phyloP scores from a whole-genome alignment of 2,113 vertebrate species.

The Hippocampus barbouri region DNA sequence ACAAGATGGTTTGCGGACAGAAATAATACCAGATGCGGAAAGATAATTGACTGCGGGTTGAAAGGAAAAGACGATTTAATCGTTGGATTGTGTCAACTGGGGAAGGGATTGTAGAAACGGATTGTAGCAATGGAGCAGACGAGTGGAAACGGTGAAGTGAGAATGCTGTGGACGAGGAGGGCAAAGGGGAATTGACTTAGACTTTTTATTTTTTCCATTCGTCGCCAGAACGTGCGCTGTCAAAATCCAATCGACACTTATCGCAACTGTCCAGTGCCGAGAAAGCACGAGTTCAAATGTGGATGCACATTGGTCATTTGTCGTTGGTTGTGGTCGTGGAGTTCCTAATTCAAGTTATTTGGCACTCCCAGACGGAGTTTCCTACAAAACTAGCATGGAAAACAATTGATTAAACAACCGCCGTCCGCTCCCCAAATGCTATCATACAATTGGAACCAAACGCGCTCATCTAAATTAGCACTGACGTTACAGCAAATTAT shows the following conservation, averaged over 20 bases:
- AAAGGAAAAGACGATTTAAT: conserved; percentile 35
- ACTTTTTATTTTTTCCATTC: conserved; percentile 41
- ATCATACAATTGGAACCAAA: too few relatives aligned
- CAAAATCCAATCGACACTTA: conserved; percentile 47
- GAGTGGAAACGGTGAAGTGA: conserved; percentile 11
- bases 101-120: conserved; percentile 22
- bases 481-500: too few relatives aligned
- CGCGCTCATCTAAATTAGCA: too few relatives aligned
- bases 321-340: too few relatives aligned
- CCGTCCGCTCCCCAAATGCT: too few relatives aligned
- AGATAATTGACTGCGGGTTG: conserved; percentile 50
- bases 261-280: conserved; percentile 28
- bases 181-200: conserved; percentile 32
- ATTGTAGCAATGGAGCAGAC: conserved; percentile 2
- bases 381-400: too few relatives aligned
- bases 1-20: conserved; percentile 35
- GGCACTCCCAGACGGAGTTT: background rate
- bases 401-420: too few relatives aligned
- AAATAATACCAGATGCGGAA: conserved; percentile 21
- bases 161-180: conserved; percentile 6
- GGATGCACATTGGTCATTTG: too few relatives aligned
- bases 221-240: conserved; percentile 36
- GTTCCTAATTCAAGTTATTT: too few relatives aligned
- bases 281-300: too few relatives aligned
- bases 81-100: conserved; percentile 27